Evolutionary conservation across 2,888 invertebrate genomes (phyloP), one percentile per base, ranked within the genome.

Genomic region (Melinopterus prodromus): DNA sequence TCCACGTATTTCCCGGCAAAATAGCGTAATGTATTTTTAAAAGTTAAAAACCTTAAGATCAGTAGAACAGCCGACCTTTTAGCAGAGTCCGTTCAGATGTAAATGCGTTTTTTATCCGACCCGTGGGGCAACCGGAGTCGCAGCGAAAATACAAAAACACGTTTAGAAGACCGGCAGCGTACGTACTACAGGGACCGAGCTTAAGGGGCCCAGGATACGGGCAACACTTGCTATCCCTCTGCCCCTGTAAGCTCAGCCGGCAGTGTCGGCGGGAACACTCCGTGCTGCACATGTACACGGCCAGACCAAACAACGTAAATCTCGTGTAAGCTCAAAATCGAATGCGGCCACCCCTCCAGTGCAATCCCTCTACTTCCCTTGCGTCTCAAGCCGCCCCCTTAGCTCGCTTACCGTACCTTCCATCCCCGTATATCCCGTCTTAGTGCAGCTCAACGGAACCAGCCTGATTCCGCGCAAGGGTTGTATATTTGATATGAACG

Each of bases 291-390:
- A 53, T 53, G 53, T 53, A 80, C 81, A 36, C 78, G 79, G 76
- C 79, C 79, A 86, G 86, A 86, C 86, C 86, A 87, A 86, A 86
- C 87, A 86, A 85, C 84, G 85, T 85, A 86, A 87, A 87, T 87
- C 87, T 87, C 85, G 83, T 83, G 83, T 86, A 86, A 86, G 85
- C 86, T 84, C 83, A 84, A 86, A 86, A 86, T 86, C 86, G 87
- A 86, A 86, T 86, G 84, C 85, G 85, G 82, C 80, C 84, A 53
- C 53, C 53, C 53, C 53, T 53, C 53, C 12, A 7, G 53, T 9
- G 53, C 53, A 53, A 53, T 53, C 53, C 53, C 12, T 53, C 53
- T 9, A 3, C 26, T 53, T 12, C 53, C 9, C 12, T 53, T 12
- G 53, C 53, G 53, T 53, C 53, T 53, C 53, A 12, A 53, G 12